phyloP scores from a whole-genome alignment of 2,888 invertebrate genomes.

The Torymus texanus region DNA sequence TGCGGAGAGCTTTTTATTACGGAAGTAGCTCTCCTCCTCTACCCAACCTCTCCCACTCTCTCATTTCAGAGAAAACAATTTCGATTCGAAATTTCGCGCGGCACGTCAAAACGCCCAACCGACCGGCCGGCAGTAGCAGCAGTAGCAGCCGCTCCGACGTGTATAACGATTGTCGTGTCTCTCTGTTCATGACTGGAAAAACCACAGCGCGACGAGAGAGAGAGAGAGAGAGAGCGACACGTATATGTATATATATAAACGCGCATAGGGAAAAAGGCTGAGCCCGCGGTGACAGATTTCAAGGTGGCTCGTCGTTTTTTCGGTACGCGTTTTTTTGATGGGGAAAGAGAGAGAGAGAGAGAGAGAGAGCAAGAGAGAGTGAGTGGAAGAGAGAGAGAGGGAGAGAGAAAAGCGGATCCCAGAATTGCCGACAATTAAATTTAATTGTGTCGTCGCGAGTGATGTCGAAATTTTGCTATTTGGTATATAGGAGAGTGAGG shows the following conservation, averaged over 20 bases:
- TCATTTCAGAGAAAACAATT: constrained; percentile 43
- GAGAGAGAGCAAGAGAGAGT: not conserved
- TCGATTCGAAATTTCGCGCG: constrained; percentile 47
- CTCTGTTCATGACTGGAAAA: constrained; percentile 18
- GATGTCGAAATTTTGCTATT: too few relatives aligned
- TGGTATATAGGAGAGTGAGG: too few relatives aligned
- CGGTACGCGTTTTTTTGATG: too few relatives aligned
- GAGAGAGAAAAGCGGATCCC: not conserved
- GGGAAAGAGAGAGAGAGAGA: constrained; percentile 4
- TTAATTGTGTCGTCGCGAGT: too few relatives aligned
- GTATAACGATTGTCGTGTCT: not conserved
- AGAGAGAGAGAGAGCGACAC: too few relatives aligned
- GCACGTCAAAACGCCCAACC: constrained; percentile 25
- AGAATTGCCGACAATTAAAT: too few relatives aligned
- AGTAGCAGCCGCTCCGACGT: not conserved
- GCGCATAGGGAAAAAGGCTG: constrained; percentile 3
- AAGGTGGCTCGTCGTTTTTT: not conserved
- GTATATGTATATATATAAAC: not conserved
- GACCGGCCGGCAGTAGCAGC: not conserved
- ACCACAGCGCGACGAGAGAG: constrained; percentile 9
- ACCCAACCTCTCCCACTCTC: constrained; percentile 1
- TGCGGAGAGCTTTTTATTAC: constrained; percentile 44
- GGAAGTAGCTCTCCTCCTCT: constrained; percentile 20
- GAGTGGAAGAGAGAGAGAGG: too few relatives aligned
- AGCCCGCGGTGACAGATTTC: not conserved